Conservation (phyloP, 2,797 vertebrate species). For the Enteromius trimaculatus region DNA sequence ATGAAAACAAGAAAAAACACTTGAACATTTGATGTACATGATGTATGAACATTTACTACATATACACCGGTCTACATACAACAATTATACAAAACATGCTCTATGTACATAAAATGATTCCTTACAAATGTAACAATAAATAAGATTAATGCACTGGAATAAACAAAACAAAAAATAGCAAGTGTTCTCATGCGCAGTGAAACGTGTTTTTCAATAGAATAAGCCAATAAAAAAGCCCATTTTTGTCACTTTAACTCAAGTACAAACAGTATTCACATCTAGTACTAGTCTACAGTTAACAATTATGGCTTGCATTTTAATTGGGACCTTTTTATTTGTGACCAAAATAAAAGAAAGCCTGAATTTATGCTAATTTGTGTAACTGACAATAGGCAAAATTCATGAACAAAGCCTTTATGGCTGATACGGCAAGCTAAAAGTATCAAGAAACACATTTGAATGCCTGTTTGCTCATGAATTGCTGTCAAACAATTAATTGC, state of each 20-base stretch:
- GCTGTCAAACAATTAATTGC: too few relatives aligned
- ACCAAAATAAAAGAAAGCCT: not conserved
- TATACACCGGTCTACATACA: constrained; percentile 56
- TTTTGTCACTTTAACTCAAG: constrained; percentile 10
- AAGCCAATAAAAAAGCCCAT: constrained; percentile 15
- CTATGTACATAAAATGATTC: constrained; percentile 66
- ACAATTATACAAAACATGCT: constrained; percentile 55
- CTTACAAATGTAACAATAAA: constrained; percentile 58
- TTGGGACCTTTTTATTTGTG: not conserved
- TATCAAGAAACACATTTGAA: constrained; percentile 1
- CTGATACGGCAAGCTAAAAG: not conserved
- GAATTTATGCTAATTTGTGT: not conserved
- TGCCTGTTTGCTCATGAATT: constrained; percentile 1
- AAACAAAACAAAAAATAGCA: constrained; percentile 25
- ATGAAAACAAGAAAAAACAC: not conserved
- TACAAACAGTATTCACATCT: not conserved
- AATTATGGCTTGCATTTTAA: constrained; percentile 6
- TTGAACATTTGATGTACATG: too few relatives aligned
- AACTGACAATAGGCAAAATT: not conserved
- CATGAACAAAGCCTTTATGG: constrained; percentile 5
- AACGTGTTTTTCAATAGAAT: constrained; percentile 11
- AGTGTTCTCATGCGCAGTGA: constrained; percentile 8
- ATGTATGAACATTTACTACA: constrained; percentile 50
- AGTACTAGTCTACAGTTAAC: not conserved
- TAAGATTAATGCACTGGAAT: constrained; percentile 41